Evolutionary conservation across 2,888 invertebrate genomes (phyloP).

Genomic region (Agrotis ipsilon): DNA sequence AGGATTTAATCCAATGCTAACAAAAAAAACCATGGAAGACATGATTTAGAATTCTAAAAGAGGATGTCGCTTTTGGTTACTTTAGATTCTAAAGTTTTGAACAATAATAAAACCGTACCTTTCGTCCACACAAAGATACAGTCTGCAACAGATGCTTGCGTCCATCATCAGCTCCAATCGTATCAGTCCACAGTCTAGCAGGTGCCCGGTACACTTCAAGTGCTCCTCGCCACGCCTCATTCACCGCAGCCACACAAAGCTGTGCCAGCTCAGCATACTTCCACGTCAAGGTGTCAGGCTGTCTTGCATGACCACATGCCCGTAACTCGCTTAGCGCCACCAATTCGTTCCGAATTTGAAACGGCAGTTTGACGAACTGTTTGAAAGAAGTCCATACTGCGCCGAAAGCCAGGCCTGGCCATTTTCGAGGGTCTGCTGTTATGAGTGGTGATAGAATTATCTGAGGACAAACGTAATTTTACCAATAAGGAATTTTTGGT

Average conservation of each 20-base stretch:
- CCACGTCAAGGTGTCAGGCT: conserved; percentile 83
- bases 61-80: neutral
- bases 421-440: conserved; percentile 85
- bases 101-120: conserved; percentile 74
- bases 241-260: conserved; percentile 79
- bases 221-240: conserved; percentile 78
- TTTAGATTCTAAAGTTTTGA: too few relatives aligned
- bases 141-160: conserved; percentile 91
- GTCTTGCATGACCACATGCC: conserved; percentile 77
- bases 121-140: conserved; percentile 93
- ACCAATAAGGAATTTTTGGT: neutral
- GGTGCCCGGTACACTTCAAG: conserved; percentile 83
- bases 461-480: conserved; percentile 69
- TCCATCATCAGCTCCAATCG: conserved; percentile 90
- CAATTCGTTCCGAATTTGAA: conserved; percentile 79
- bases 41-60: neutral
- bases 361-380: conserved; percentile 77
- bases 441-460: conserved; percentile 84
- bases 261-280: conserved; percentile 85
- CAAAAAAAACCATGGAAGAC: too few relatives aligned
- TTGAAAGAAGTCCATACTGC: conserved; percentile 70
- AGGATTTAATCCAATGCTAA: too few relatives aligned
- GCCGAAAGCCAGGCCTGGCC: conserved; percentile 79
- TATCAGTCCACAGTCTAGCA: conserved; percentile 88
- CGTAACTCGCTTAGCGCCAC: conserved; percentile 80